Conservation (phyloP, 2,888 invertebrate genomes). For the Galerucella pusilla region DNA sequence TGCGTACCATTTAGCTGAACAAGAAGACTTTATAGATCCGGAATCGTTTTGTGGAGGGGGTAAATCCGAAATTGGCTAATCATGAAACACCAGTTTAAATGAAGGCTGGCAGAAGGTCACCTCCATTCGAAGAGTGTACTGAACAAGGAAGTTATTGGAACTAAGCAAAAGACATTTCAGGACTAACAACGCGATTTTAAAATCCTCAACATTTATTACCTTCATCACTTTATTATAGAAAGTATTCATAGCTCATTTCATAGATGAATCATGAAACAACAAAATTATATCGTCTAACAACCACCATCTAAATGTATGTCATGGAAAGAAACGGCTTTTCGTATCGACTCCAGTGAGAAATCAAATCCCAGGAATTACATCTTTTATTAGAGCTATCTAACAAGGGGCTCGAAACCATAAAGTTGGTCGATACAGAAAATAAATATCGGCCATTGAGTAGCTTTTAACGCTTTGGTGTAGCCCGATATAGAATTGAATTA, state of each 20-base stretch:
- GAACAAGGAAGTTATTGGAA: too few relatives aligned
- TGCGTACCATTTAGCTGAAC: too few relatives aligned
- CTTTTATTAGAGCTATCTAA: conserved; percentile 29
- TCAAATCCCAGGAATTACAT: conserved; percentile 24
- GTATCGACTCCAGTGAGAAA: conserved; percentile 12
- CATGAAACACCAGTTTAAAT: too few relatives aligned
- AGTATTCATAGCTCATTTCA: not conserved
- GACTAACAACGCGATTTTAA: too few relatives aligned
- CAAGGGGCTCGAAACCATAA: conserved; percentile 20
- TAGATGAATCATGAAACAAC: not conserved
- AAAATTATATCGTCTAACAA: not conserved
- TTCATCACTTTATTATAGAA: not conserved
- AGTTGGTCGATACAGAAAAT: conserved; percentile 33
- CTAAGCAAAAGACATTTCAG: too few relatives aligned
- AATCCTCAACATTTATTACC: too few relatives aligned
- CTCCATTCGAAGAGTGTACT: too few relatives aligned
- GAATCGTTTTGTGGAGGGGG: too few relatives aligned
- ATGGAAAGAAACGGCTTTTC: not conserved
- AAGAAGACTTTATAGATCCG: too few relatives aligned
- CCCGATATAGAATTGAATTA: conserved; percentile 29
- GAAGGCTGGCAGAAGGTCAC: too few relatives aligned
- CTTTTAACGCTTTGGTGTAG: conserved; percentile 33
- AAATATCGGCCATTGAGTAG: conserved; percentile 30
- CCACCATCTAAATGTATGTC: conserved; percentile 13
- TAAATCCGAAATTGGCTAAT: too few relatives aligned